Percentiles rank a stretch among this genome's conserved stretches.
phyloP scores from a whole-genome alignment of 2,797 vertebrate genomes.

The Threskiornis aethiopicus region DNA sequence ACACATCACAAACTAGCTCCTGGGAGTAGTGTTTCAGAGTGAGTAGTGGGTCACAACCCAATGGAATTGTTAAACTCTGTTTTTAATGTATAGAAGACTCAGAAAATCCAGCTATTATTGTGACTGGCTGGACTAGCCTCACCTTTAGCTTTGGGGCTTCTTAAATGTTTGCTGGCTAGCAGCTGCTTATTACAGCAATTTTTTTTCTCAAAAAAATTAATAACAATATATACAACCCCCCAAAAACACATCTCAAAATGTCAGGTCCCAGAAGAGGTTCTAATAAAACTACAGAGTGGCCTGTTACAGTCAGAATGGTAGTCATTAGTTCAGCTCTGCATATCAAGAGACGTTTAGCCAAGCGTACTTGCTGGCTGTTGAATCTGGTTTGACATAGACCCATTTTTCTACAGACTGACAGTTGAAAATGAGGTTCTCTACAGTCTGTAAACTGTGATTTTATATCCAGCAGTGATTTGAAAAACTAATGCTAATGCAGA shows the following conservation, averaged over 20 bases:
- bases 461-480: neutral
- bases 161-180: neutral
- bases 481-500: constrained; percentile 43
- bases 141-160: neutral
- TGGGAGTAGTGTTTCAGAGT: neutral
- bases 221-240: neutral
- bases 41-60: neutral
- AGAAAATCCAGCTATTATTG: neutral
- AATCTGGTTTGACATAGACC: neutral
- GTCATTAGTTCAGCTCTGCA: constrained; percentile 26
- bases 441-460: constrained; percentile 23
- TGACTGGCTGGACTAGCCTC: neutral
- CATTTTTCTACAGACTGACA: neutral
- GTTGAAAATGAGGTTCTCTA: neutral
- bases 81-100: neutral
- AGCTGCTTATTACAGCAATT: neutral
- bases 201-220: neutral
- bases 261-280: neutral
- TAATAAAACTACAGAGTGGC: neutral
- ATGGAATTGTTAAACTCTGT: neutral
- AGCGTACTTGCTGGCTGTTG: neutral
- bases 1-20: neutral
- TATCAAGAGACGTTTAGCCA: neutral
- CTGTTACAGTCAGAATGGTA: neutral
- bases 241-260: neutral